These are phyloP conservation scores for Apodemus sylvaticus DNA, from an alignment of 2,113 vertebrate genomes.

Conservation along the genomic window DNA sequence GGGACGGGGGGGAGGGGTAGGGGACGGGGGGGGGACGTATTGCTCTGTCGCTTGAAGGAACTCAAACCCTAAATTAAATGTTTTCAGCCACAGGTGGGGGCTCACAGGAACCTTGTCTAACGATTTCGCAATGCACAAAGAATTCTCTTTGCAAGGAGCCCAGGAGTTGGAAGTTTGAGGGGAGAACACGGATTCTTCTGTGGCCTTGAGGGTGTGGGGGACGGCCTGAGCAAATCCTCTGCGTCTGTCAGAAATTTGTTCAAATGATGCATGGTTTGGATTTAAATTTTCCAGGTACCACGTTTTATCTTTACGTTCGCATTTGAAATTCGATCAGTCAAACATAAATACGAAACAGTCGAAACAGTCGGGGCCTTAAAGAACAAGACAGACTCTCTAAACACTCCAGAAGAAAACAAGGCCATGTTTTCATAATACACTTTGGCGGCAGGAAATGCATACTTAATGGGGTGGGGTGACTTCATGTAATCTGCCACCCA, in stretches of 20 bases:
- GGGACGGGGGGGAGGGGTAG: too few species aligned
- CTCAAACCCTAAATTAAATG: conserved; percentile 45
- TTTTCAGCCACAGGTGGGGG: not conserved
- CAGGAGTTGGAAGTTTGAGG: not conserved
- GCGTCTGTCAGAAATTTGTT: conserved; percentile 51
- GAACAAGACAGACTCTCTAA: not conserved
- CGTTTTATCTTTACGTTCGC: not conserved
- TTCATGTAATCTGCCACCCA: conserved; percentile 14
- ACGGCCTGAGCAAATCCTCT: not conserved
- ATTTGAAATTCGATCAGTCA: conserved; percentile 43
- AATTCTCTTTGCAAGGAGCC: conserved; percentile 53
- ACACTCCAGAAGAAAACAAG: not conserved
- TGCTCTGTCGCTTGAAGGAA: not conserved
- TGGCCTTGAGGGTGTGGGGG: not conserved
- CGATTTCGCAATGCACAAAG: conserved; percentile 35
- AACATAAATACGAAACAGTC: not conserved
- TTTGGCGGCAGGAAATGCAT: not conserved
- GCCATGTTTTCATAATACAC: not conserved
- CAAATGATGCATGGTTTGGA: conserved; percentile 1
- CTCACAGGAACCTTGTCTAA: conserved; percentile 34
- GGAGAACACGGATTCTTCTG: not conserved
- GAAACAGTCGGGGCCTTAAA: not conserved
- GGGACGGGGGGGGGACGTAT: too few species aligned
- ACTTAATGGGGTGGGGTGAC: conserved; percentile 1
- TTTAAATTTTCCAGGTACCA: not conserved